Base-by-base conservation (phyloP, 1,140 invertebrate species). In the Cydia fagiglandana region DNA sequence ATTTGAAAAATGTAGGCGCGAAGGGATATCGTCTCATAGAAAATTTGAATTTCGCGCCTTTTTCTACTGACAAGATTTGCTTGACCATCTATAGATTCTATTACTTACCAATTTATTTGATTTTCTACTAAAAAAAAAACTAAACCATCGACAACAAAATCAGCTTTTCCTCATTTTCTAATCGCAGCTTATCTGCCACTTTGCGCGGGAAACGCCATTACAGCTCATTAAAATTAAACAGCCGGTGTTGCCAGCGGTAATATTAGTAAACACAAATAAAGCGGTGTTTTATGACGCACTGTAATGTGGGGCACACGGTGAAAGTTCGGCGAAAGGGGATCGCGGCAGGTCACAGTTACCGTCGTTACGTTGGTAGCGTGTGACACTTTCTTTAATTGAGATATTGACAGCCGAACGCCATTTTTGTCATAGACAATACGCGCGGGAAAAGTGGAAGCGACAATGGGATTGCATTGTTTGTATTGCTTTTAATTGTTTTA, bases 261-360 rank as follows among this genome's bases (percentile, higher is more conserved):
- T 70, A 70, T 70, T 70, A 70, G 66, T 70, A 70, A 70, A 70
- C 66, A 70, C 66, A 70, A 70, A 70, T 70, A 70, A 70, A 70
- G 30, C 66, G 66, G 66, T 70, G 66, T 38, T 70, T 70, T 70
- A 70, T 70, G 66, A 41, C 34, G 30, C 66, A 70, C 66, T 20
- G 66, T 30, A 78, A 78, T 61, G 77, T 80, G 74, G 78, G 84
- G 75, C 83, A 81, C 74, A 75, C 75, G 81, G 86, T 78, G 86
- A 88, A 88, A 88, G 86, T 86, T 76, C 80, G 78, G 86, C 80
- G 86, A 88, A 88, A 88, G 86, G 86, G 83, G 83, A 75, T 75
- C 76, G 56, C 73, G 84, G 83, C 68, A 61, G 75, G 86, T 82
- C 80, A 45, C 85, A 84, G 84, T 86, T 86, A 86, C 86, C 80